Evolutionary conservation across 2,113 vertebrate species (phyloP), one percentile per base, ranked within the genome.

Genomic region (Dromas ardeola): DNA sequence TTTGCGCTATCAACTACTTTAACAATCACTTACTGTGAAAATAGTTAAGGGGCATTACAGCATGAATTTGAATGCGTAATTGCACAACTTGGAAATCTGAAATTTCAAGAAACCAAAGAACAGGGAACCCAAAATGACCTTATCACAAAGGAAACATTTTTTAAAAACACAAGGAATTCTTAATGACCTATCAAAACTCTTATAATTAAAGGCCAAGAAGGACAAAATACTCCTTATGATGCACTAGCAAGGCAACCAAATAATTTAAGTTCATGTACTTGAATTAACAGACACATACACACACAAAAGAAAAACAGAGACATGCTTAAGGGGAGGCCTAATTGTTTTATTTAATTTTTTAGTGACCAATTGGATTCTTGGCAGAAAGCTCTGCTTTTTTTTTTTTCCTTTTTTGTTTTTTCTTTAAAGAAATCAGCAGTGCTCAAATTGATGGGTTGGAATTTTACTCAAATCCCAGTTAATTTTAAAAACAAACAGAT

Each of bases 291-390:
- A 89, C 50, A 94, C 70, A 65, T 43, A 86, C 53, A 84, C 47
- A 19, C 42, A 95, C 23, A 84, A 58, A 92, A 97, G 67, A 97
- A 93, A 96, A 45, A 53, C 91, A 95, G 49, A 96, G 81, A 98
- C 98, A 66, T 74, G 32, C n/a, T 67, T 97, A 95, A 98, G 98
- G 98, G 97, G 98, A 97, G 97, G 96, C 97, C 98, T 98, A 98
- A 98, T 98, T 98, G 90, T 98, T 98, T 98, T 98, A 98, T 98
- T 98, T 95, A 97, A 95, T 97, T 97, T 98, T 97, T 98, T 96
- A 93, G 66, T 95, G 87, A 97, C 95, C 97, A 98, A 97, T 98
- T 97, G 40, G 27, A 90, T 95, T 86, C 61, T 81, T 97, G 97
- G 97, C 81, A 93, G 85, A 86, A 93, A 97, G 86, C 95, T 96